A percentile compares a stretch with the other conserved stretches of the same genome.
These are phyloP conservation scores for Rotaria magnacalcarata DNA, from an alignment of 2,888 invertebrate species.

Conservation along the genomic window DNA sequence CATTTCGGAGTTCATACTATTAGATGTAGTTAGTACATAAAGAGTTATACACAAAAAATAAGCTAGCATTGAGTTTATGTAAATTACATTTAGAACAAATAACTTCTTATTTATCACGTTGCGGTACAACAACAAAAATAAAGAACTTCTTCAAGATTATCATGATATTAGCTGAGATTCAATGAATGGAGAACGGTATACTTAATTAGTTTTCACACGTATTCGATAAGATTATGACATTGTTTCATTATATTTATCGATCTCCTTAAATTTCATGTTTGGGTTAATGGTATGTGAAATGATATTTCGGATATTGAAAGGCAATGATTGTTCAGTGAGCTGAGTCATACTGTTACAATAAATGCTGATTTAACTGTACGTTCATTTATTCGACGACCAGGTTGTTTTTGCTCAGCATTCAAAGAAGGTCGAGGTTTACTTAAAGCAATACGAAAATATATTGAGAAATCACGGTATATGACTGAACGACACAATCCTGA, in stretches of 20 bases:
- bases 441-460: conserved; percentile 91
- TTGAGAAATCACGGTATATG: conserved; percentile 65
- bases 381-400: conserved; percentile 88
- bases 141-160: conserved; percentile 92
- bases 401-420: conserved; percentile 94
- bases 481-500: conserved; percentile 36
- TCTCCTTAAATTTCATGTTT: conserved; percentile 93
- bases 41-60: conserved; percentile 99
- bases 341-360: conserved; percentile 91
- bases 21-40: conserved; percentile 90
- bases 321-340: neutral
- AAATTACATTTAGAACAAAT: conserved; percentile 96
- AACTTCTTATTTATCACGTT: conserved; percentile 90
- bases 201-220: neutral
- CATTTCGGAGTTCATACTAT: conserved; percentile 86
- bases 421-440: conserved; percentile 93
- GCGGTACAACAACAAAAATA: conserved; percentile 93
- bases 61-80: conserved; percentile 87
- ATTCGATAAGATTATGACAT: neutral
- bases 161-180: conserved; percentile 99
- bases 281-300: conserved; percentile 67
- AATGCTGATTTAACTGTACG: conserved; percentile 98
- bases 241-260: conserved; percentile 67
- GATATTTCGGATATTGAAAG: too few species aligned
- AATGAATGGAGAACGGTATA: conserved; percentile 83